phyloP scores from a whole-genome alignment of 2,113 vertebrate species.

The Epinephelus cyanopodus region DNA sequence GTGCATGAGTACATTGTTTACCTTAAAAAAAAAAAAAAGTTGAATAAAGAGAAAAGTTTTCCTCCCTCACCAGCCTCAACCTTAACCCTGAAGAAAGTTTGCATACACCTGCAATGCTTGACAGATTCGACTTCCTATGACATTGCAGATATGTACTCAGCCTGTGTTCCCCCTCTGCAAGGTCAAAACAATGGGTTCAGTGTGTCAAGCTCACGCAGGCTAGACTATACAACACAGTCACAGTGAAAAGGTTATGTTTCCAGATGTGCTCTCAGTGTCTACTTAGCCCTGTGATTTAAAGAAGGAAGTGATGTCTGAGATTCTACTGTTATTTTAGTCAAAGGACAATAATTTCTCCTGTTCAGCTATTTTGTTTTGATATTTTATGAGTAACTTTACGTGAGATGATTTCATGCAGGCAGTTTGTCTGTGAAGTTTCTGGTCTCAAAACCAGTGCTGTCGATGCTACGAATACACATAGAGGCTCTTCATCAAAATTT shows the following conservation, averaged over 20 bases:
- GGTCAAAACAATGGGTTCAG: constrained; percentile 45
- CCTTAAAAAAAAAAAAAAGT: background rate
- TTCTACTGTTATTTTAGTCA: background rate
- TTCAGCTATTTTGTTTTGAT: too few relatives aligned
- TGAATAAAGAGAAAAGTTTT: background rate
- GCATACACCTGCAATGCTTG: constrained; percentile 33
- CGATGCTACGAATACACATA: too few relatives aligned
- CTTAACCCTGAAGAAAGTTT: constrained; percentile 8
- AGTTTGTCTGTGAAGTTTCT: too few relatives aligned
- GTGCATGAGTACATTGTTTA: background rate
- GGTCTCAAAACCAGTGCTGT: too few relatives aligned
- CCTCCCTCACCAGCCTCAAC: background rate
- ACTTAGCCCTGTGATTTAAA: background rate
- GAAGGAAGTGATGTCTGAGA: background rate
- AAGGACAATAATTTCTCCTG: background rate
- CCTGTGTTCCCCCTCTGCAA: constrained; percentile 16
- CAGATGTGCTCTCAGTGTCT: background rate
- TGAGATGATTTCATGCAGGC: too few relatives aligned
- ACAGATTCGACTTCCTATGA: background rate
- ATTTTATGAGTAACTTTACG: too few relatives aligned
- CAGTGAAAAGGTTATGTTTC: constrained; percentile 5
- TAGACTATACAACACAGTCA: constrained; percentile 31
- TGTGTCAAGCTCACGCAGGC: constrained; percentile 32
- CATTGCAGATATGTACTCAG: constrained; percentile 1
- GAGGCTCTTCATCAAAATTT: too few relatives aligned